Evolutionary conservation across 2,888 invertebrate species (phyloP), one percentile per base, ranked within the genome.

Genomic region (Phyto melanocephala): DNA sequence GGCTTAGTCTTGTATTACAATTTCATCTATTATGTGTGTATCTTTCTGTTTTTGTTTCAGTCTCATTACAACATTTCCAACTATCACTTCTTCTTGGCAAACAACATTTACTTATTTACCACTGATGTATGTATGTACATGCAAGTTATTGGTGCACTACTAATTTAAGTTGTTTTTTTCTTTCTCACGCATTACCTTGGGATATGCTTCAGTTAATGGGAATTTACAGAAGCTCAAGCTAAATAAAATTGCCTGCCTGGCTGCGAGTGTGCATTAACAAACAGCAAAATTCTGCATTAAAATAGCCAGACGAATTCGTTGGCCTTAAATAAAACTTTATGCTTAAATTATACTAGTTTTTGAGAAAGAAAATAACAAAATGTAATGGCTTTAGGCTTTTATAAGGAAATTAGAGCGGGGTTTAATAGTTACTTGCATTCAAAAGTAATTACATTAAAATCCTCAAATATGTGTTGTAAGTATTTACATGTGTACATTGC

Each of bases 131-230:
- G 68, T 42, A 72, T 28, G 20, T 68, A 15, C 50, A 54, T 77
- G 72, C 67, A 77, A 72, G 24, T 42, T 50, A 24, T 54, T 22
- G 5, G 3, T 45, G 33, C 65, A 50, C 15, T 40, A 13, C 13
- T 60, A 60, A 52, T 35, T 68, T 15, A 54, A 62, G 42, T 42
- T 8, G 15, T 33, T 81, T 78, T n/a, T n/a, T 77, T 68, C 86
- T 87, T 90, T 90, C 90, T 90, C 90, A 90, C 90, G 89, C 90
- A 90, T 88, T 88, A 87, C 87, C 87, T 85, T 85, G 86, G 87
- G 89, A 88, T 86, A 90, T 87, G 90, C 87, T 89, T 88, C 88
- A 89, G 86, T 89, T 87, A 88, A 85, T 87, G 84, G 82, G 81
- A 79, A 82, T 79, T 50, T 75, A 33, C 75, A 79, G 71, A 79